These are phyloP conservation scores for Siphlonurus alternatus DNA, from an alignment of 2,888 invertebrate species.

Conservation along the genomic window DNA sequence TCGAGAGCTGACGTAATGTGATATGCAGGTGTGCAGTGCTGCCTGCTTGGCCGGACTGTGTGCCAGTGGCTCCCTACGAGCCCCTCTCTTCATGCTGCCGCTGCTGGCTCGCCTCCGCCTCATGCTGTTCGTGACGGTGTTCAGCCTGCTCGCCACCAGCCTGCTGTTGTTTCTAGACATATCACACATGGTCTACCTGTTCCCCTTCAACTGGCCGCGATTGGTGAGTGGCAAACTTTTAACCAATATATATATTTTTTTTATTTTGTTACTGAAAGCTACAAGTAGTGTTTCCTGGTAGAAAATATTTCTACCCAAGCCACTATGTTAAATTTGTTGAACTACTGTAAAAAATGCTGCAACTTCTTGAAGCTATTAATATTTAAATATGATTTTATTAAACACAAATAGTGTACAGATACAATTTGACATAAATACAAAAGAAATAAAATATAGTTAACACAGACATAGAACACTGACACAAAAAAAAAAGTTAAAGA, in stretches of 20 bases:
- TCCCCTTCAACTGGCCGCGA: slow-evolving; percentile 64
- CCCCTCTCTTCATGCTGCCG: slow-evolving; percentile 60
- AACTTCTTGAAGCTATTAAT: no score
- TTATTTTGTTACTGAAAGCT: no score
- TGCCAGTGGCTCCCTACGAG: slow-evolving; percentile 57
- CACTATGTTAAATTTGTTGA: no score
- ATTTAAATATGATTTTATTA: no score
- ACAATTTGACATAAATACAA: no score
- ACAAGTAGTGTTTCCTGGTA: no score
- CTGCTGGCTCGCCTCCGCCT: slow-evolving; percentile 54
- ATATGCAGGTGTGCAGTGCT: slow-evolving; percentile 45
- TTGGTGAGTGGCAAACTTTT: slow-evolving; percentile 38
- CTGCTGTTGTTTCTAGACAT: slow-evolving; percentile 62
- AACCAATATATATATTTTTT: neutral
- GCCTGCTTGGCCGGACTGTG: slow-evolving; percentile 56
- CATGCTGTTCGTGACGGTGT: slow-evolving; percentile 60
- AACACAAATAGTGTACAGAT: no score
- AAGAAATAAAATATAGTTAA: no score
- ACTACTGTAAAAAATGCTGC: no score
- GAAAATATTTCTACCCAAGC: no score
- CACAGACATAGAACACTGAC: no score
- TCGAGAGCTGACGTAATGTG: neutral
- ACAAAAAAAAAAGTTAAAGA: no score
- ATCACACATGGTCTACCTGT: slow-evolving; percentile 58
- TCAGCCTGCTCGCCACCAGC: slow-evolving; percentile 55